Evolutionary conservation across 2,113 vertebrate genomes (phyloP).

Genomic region (Grammomys surdaster): DNA sequence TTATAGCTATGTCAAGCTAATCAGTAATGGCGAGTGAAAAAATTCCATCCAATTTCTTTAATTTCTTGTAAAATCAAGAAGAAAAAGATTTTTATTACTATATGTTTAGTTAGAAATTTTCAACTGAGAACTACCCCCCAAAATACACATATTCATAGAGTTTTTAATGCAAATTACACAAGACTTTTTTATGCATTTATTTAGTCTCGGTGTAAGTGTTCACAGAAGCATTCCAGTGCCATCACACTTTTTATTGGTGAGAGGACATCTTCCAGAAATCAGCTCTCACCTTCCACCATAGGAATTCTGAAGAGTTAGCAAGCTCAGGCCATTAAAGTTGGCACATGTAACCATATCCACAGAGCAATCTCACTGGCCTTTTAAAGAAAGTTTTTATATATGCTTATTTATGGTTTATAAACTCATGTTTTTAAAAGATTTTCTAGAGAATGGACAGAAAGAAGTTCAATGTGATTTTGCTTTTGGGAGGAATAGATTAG

Average conservation of each 20-base stretch:
- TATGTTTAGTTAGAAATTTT: constrained; percentile 3
- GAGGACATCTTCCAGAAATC: neutral
- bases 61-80: constrained; percentile 50
- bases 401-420: neutral
- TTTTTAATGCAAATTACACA: neutral
- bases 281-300: neutral
- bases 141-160: neutral
- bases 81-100: neutral
- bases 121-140: neutral
- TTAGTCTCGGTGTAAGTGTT: neutral
- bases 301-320: neutral
- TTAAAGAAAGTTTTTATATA: neutral
- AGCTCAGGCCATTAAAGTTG: neutral
- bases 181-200: neutral
- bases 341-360: too few species aligned
- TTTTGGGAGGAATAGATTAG: constrained; percentile 23
- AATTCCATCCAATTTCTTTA: constrained; percentile 24
- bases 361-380: neutral
- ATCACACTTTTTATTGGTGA: neutral
- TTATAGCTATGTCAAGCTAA: constrained; percentile 17
- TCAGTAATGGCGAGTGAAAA: neutral
- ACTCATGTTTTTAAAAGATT: neutral
- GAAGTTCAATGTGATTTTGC: neutral
- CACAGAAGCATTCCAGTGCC: too few species aligned
- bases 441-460: neutral